These are phyloP conservation scores for Polyergus mexicanus DNA, from an alignment of 1,140 invertebrate species.

Conservation along the genomic window DNA sequence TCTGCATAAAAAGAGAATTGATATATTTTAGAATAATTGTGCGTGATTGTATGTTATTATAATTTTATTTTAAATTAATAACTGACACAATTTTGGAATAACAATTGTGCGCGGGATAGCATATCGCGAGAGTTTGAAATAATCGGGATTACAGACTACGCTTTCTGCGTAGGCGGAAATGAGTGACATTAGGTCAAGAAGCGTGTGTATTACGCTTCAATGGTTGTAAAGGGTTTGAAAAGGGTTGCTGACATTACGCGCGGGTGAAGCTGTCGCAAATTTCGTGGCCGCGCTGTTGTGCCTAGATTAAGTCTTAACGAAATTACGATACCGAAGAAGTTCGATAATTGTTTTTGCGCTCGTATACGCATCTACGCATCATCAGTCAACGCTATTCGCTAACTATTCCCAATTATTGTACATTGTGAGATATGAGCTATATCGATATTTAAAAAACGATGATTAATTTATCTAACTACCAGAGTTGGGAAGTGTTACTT, in stretches of 20 bases:
- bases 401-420: neutral
- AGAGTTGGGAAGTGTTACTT: no score
- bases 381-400: neutral
- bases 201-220: conserved; percentile 1
- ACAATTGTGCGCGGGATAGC: neutral
- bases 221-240: conserved; percentile 16
- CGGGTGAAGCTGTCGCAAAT: neutral
- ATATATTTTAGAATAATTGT: neutral
- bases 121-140: conserved; percentile 4
- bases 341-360: neutral
- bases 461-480: neutral
- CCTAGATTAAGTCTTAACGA: neutral
- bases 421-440: neutral
- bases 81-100: neutral
- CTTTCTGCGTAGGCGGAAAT: neutral
- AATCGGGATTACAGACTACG: neutral
- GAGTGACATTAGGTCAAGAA: conserved; percentile 40
- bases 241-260: conserved; percentile 19
- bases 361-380: neutral
- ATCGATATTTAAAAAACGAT: neutral
- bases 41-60: neutral
- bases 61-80: conserved; percentile 14
- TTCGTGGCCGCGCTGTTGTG: neutral
- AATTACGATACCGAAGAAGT: no score
- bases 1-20: neutral